Evolutionary conservation across 1,140 invertebrate genomes (phyloP).

Genomic region (Vanessa tameamea): DNA sequence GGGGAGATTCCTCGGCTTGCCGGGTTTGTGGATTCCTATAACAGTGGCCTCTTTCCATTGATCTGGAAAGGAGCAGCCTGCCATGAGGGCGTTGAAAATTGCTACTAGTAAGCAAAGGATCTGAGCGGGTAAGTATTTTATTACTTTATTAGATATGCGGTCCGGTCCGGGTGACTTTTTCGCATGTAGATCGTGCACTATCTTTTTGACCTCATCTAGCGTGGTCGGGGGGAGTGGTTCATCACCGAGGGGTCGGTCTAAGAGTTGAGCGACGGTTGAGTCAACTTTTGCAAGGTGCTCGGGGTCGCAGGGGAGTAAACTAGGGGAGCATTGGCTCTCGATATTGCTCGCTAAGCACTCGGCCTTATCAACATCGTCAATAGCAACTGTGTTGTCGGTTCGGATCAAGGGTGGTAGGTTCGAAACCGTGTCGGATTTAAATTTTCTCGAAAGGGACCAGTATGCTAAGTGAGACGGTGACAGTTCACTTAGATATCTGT

Average conservation of each 20-base stretch:
- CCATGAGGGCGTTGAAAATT: too few species aligned
- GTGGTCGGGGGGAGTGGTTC: not conserved
- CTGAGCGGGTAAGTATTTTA: too few species aligned
- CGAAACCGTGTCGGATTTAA: not conserved
- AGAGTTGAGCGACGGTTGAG: not conserved
- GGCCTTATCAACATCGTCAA: constrained; percentile 13
- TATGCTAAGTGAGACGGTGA: not conserved
- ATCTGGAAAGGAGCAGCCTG: too few species aligned
- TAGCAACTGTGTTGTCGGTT: too few species aligned
- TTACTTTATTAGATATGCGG: too few species aligned
- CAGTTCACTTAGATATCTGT: too few species aligned
- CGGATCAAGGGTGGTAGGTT: not conserved
- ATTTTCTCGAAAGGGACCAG: not conserved
- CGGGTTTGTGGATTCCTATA: too few species aligned
- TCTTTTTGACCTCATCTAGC: not conserved
- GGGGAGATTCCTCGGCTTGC: too few species aligned
- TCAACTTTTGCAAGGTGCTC: not conserved
- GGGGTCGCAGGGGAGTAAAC: not conserved
- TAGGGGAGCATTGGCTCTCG: constrained; percentile 9
- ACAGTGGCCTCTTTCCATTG: too few species aligned
- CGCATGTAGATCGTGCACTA: too few species aligned
- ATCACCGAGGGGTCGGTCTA: not conserved
- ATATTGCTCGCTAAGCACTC: constrained; percentile 6
- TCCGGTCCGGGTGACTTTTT: not conserved
- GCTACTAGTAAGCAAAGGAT: too few species aligned